Conservation (phyloP, 2,797 vertebrate species). For the Fistularia commersonii region DNA sequence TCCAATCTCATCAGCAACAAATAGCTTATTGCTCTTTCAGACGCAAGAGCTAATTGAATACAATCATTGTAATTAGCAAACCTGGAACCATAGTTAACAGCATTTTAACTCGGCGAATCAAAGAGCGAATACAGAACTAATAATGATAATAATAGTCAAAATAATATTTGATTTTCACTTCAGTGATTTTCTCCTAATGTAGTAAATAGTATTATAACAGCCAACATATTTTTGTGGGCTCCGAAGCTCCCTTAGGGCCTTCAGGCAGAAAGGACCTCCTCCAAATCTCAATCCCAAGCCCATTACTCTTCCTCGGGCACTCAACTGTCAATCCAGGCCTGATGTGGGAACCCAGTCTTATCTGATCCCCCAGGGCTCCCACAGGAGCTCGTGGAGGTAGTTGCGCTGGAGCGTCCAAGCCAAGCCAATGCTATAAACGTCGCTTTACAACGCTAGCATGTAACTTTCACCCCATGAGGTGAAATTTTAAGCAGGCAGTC, state of each 20-base stretch:
- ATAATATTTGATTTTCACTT: background rate
- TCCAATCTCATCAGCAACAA: constrained; percentile 33
- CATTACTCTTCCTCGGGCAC: constrained; percentile 74
- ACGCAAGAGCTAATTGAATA: constrained; percentile 15
- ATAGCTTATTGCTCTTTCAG: constrained; percentile 17
- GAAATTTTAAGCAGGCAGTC: constrained; percentile 2
- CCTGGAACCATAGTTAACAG: constrained; percentile 4
- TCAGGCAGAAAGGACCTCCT: constrained; percentile 42
- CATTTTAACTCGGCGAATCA: constrained; percentile 2
- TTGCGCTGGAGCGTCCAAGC: constrained; percentile 47
- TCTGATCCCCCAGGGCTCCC: constrained; percentile 76
- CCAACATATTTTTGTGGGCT: constrained; percentile 39
- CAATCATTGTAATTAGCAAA: constrained; percentile 27
- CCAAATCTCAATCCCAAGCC: constrained; percentile 68
- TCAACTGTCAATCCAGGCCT: constrained; percentile 72
- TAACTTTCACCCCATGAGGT: constrained; percentile 28
- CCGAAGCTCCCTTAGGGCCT: constrained; percentile 41
- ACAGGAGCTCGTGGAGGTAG: constrained; percentile 32
- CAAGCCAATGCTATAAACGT: constrained; percentile 69
- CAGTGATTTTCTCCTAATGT: constrained; percentile 37
- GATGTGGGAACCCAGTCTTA: constrained; percentile 75
- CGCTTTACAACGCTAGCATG: constrained; percentile 19
- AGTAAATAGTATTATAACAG: constrained; percentile 35
- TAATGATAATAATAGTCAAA: background rate
- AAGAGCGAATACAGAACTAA: background rate